These are phyloP conservation scores for Seriola aureovittata DNA, from an alignment of 2,113 vertebrate genomes.

Conservation along the genomic window DNA sequence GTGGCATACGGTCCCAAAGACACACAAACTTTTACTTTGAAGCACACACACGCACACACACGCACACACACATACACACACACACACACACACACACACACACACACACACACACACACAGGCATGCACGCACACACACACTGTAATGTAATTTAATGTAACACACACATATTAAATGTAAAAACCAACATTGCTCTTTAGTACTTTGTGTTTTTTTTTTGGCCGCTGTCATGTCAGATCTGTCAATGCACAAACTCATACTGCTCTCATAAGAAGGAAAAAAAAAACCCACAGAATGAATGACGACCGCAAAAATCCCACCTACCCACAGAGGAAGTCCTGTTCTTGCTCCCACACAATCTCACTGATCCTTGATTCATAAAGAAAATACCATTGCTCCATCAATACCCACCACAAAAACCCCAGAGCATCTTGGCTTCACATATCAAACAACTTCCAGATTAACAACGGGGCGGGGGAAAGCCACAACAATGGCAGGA, in stretches of 20 bases:
- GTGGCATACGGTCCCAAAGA: neutral
- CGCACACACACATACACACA: constrained; percentile 2
- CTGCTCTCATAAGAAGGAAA: neutral
- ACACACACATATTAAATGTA: constrained; percentile 11
- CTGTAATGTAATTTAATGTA: neutral
- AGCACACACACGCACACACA: neutral
- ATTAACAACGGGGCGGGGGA: constrained; percentile 43
- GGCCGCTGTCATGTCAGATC: constrained; percentile 29
- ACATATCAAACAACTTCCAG: constrained; percentile 65
- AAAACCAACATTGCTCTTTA: neutral
- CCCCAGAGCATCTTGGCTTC: constrained; percentile 42
- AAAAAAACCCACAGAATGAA: constrained; percentile 1
- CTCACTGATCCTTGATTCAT: constrained; percentile 56
- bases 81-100: constrained; percentile 10
- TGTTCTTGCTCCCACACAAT: constrained; percentile 40
- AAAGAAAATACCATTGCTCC: constrained; percentile 53
- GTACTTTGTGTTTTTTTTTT: neutral
- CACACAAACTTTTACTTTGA: constrained; percentile 16
- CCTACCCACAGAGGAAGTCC: constrained; percentile 46
- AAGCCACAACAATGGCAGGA: constrained; percentile 66
- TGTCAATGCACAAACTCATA: neutral
- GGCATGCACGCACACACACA: neutral
- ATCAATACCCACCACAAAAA: constrained; percentile 54
- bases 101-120: neutral
- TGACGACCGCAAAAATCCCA: constrained; percentile 33